Evolutionary conservation across 2,888 invertebrate genomes (phyloP).

Genomic region (Lepetodrilus schrolli): DNA sequence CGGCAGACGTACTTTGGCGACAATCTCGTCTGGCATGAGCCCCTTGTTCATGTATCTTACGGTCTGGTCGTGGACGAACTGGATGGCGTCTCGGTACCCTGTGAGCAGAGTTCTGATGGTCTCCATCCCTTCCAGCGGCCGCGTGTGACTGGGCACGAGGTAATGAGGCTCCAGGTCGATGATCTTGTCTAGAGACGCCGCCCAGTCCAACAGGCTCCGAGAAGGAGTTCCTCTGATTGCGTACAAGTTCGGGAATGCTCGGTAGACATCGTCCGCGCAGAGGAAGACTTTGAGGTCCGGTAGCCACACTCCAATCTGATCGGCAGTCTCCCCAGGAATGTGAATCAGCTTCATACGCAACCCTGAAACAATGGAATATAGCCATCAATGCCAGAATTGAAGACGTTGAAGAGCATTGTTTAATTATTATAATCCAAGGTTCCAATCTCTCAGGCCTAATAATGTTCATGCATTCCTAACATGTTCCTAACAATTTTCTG

Average conservation of each 20-base stretch:
- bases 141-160: slow-evolving; percentile 67
- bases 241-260: slow-evolving; percentile 69
- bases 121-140: slow-evolving; percentile 54
- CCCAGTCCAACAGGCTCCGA: slow-evolving; percentile 61
- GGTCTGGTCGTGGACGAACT: slow-evolving; percentile 69
- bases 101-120: slow-evolving; percentile 47
- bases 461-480: no score
- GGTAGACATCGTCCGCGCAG: slow-evolving; percentile 67
- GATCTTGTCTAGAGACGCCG: slow-evolving; percentile 63
- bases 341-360: slow-evolving; percentile 62
- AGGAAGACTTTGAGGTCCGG: slow-evolving; percentile 58
- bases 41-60: slow-evolving; percentile 66
- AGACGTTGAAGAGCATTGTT: no score
- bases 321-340: slow-evolving; percentile 70
- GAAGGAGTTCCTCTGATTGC: slow-evolving; percentile 66
- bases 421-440: no score
- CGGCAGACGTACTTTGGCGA: slow-evolving; percentile 55
- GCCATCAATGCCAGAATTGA: no score
- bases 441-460: no score
- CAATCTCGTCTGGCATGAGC: slow-evolving; percentile 66
- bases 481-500: no score
- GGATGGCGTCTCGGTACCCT: slow-evolving; percentile 64
- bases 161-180: slow-evolving; percentile 55
- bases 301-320: slow-evolving; percentile 70
- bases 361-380: slow-evolving; percentile 47